These are phyloP conservation scores for Hydrolagus affinis DNA, from an alignment of 2,113 vertebrate species.

Conservation along the genomic window DNA sequence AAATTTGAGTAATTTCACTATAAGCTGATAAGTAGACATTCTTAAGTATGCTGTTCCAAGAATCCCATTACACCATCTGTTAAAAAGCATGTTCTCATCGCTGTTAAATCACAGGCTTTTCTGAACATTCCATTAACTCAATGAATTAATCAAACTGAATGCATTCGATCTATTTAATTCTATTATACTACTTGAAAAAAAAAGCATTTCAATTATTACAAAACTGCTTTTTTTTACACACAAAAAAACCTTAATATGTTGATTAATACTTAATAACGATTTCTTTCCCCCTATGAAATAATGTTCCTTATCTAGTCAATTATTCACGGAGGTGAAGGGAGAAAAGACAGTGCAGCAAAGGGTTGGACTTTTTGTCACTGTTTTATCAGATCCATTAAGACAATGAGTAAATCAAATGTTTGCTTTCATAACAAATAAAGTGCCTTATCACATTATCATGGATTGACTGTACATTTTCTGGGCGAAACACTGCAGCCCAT, in stretches of 20 bases:
- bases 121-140: slow-evolving; percentile 19
- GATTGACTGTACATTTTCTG: no score
- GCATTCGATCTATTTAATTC: slow-evolving; percentile 12
- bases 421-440: background rate
- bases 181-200: background rate
- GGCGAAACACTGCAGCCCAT: no score
- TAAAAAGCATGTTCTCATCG: slow-evolving; percentile 25
- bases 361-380: background rate
- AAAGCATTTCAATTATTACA: background rate
- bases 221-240: background rate
- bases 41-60: slow-evolving; percentile 26
- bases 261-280: background rate
- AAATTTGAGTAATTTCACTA: slow-evolving; percentile 28
- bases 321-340: no score
- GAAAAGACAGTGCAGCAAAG: no score
- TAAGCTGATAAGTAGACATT: slow-evolving; percentile 25
- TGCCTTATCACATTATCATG: background rate
- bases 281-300: background rate
- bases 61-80: slow-evolving; percentile 19
- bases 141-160: slow-evolving; percentile 22
- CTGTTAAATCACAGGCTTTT: slow-evolving; percentile 15
- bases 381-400: background rate
- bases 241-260: background rate
- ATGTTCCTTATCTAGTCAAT: background rate
- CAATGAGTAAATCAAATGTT: no score